These are phyloP conservation scores for Zoanthus sociatus DNA, from an alignment of 92 coral and sea anemone species.

Conservation along the genomic window DNA sequence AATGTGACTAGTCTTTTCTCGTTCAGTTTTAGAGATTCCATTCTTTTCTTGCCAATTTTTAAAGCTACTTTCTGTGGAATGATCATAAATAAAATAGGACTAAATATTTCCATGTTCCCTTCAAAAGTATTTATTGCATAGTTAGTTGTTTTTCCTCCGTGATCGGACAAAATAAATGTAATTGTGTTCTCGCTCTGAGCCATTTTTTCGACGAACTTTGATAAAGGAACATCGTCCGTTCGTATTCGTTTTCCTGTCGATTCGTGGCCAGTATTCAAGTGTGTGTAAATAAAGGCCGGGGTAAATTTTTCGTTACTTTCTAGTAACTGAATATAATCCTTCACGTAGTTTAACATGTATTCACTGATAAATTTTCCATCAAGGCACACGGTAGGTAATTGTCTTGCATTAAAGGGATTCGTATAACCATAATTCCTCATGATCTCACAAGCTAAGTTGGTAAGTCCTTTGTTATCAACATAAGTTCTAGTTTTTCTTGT, in stretches of 20 bases:
- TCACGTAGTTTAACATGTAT: conserved; percentile 71
- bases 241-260: conserved; percentile 83
- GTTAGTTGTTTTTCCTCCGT: conserved; percentile 87
- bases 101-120: conserved; percentile 87
- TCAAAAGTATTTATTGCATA: conserved; percentile 78
- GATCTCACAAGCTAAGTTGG: conserved; percentile 75
- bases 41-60: conserved; percentile 72
- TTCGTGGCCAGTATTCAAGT: conserved; percentile 93
- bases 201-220: conserved; percentile 71
- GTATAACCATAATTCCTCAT: conserved; percentile 61
- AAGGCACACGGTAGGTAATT: conserved; percentile 60
- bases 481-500: conserved; percentile 34
- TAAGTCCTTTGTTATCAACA: conserved; percentile 82
- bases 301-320: conserved; percentile 59
- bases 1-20: conserved; percentile 81
- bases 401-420: conserved; percentile 70
- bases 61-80: conserved; percentile 86
- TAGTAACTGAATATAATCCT: conserved; percentile 57
- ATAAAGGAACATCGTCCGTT: conserved; percentile 72
- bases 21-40: conserved; percentile 72
- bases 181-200: conserved; percentile 76
- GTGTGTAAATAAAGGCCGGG: conserved; percentile 80
- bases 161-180: conserved; percentile 88
- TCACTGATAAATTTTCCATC: conserved; percentile 80
- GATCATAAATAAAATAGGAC: conserved; percentile 89